phyloP scores from a whole-genome alignment of 1,140 invertebrate genomes.

The Daktulosphaira vitifoliae region DNA sequence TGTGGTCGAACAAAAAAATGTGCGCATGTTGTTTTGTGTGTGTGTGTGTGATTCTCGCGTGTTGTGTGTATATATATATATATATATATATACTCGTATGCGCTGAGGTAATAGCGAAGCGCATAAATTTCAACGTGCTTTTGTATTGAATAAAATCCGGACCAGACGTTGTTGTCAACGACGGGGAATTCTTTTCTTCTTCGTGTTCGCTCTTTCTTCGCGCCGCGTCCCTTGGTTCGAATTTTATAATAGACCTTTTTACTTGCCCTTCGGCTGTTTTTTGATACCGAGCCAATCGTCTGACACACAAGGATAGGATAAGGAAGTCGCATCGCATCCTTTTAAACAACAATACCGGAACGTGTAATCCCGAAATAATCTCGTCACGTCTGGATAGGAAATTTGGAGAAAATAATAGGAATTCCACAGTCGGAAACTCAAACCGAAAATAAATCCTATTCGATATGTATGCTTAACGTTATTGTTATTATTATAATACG shows the following conservation, averaged over 20 bases:
- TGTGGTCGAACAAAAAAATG: constrained; percentile 17
- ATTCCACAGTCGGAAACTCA: constrained; percentile 13
- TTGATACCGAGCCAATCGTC: constrained; percentile 7
- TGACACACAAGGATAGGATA: not conserved
- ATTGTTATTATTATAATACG: not conserved
- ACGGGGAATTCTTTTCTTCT: constrained; percentile 18
- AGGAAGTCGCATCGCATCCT: not conserved
- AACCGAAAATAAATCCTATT: constrained; percentile 10
- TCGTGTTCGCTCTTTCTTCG: not conserved
- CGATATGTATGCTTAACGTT: not conserved
- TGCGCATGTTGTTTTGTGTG: not conserved
- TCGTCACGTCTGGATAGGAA: not conserved
- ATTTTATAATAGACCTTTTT: constrained; percentile 29
- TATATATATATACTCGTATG: too few species aligned
- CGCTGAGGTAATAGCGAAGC: constrained; percentile 22
- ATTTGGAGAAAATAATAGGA: constrained; percentile 15
- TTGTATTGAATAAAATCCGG: constrained; percentile 32
- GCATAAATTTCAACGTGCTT: constrained; percentile 33
- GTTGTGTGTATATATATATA: too few species aligned
- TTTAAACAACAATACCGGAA: not conserved
- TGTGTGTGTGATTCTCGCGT: not conserved
- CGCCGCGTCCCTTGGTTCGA: not conserved
- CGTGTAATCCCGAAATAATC: constrained; percentile 22
- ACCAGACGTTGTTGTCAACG: constrained; percentile 18
- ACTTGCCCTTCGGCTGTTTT: not conserved